A percentile compares a stretch with the other conserved stretches of the same genome.
Evolutionary conservation across 2,888 invertebrate species (phyloP).

Genomic region (Agelastica alni): DNA sequence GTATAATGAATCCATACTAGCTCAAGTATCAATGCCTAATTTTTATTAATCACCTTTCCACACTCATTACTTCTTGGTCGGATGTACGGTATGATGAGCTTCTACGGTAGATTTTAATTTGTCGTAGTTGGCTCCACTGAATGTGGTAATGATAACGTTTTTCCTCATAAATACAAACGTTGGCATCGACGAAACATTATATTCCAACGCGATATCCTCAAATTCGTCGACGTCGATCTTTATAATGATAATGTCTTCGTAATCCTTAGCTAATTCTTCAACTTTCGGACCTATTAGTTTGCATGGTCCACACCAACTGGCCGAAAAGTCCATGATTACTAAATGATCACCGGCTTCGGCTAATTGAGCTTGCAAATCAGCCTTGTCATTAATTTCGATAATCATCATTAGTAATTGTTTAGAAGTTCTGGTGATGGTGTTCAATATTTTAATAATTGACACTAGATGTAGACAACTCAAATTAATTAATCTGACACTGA

Average conservation of each 20-base stretch:
- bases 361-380: slow-evolving; percentile 73
- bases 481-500: no score
- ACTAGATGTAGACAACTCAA: no score
- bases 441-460: no score
- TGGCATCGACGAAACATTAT: slow-evolving; percentile 84
- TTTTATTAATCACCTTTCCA: no score
- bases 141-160: slow-evolving; percentile 67
- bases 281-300: slow-evolving; percentile 84
- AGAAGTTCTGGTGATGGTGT: no score
- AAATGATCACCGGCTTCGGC: slow-evolving; percentile 75
- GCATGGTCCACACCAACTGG: slow-evolving; percentile 93
- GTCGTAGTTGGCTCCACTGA: slow-evolving; percentile 79
- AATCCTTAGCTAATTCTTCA: slow-evolving; percentile 69
- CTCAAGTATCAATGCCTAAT: no score
- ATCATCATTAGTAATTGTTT: no score
- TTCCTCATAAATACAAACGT: slow-evolving; percentile 87
- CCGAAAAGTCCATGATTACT: slow-evolving; percentile 88
- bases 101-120: slow-evolving; percentile 67
- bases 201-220: slow-evolving; percentile 78
- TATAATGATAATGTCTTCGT: slow-evolving; percentile 57
- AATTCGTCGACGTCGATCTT: slow-evolving; percentile 85
- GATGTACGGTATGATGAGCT: slow-evolving; percentile 49
- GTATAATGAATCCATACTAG: no score
- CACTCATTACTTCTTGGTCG: not conserved
- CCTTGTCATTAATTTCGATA: slow-evolving; percentile 54